Evolutionary conservation across 2,113 vertebrate species (phyloP).

Genomic region (Ceratotherium simum): DNA sequence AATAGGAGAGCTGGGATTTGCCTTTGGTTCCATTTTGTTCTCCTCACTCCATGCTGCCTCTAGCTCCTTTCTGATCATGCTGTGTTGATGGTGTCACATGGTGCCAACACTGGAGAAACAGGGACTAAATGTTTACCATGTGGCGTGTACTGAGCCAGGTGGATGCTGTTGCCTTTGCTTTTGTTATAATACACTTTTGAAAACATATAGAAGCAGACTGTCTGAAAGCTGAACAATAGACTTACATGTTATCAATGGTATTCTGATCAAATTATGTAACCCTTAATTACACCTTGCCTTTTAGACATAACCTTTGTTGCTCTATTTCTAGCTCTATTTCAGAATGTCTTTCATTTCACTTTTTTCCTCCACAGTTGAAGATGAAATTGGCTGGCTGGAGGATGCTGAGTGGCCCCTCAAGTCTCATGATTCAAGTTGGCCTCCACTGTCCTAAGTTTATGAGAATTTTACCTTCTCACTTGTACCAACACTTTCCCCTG

Average conservation of each 20-base stretch:
- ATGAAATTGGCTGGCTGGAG: background rate
- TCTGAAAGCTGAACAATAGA: background rate
- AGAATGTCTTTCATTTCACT: constrained; percentile 34
- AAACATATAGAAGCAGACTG: background rate
- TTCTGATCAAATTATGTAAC: constrained; percentile 67
- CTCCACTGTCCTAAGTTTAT: background rate
- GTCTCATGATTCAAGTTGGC: background rate
- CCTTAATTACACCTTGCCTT: constrained; percentile 59
- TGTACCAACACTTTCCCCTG: background rate
- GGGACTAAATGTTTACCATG: background rate
- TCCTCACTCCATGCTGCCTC: background rate
- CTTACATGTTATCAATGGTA: background rate
- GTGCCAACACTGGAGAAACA: background rate
- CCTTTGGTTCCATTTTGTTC: background rate
- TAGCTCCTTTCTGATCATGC: background rate
- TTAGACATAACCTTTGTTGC: constrained; percentile 56
- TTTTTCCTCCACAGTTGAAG: background rate
- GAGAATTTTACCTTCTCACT: constrained; percentile 8
- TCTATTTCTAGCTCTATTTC: constrained; percentile 40
- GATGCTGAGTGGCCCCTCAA: background rate
- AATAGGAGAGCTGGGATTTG: background rate
- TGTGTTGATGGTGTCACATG: background rate
- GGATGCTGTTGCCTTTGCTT: background rate
- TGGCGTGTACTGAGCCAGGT: background rate
- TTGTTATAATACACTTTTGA: background rate